Evolutionary conservation across 2,113 vertebrate genomes (phyloP).

Genomic region (Mystacornis crossleyi): DNA sequence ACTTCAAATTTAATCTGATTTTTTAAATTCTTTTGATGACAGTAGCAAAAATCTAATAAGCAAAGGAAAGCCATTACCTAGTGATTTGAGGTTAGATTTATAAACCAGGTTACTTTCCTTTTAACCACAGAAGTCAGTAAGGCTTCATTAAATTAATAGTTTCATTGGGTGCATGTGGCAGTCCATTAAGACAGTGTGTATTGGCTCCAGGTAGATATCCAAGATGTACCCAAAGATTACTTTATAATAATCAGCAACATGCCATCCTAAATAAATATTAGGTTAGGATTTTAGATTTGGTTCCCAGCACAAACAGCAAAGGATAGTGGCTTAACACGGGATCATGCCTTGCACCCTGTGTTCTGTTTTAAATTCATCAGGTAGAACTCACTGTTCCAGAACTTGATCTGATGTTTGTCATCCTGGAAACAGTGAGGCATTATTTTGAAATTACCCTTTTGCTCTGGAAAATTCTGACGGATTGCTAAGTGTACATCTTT

Average conservation of each 20-base stretch:
- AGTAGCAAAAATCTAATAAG: background rate
- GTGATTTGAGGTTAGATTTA: background rate
- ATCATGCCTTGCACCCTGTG: background rate
- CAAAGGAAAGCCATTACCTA: background rate
- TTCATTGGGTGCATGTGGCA: background rate
- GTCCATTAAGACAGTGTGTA: background rate
- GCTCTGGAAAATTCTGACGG: background rate
- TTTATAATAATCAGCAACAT: background rate
- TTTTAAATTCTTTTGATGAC: slow-evolving; percentile 14
- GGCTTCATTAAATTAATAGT: slow-evolving; percentile 44
- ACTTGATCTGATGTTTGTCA: background rate
- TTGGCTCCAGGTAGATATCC: slow-evolving; percentile 12
- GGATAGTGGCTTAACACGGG: background rate
- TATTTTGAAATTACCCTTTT: background rate
- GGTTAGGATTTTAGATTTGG: background rate
- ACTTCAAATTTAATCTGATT: background rate
- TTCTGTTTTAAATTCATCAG: background rate
- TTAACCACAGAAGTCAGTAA: background rate
- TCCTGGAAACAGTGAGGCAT: background rate
- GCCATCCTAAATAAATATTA: background rate
- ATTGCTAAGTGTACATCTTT: background rate
- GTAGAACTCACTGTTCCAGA: background rate
- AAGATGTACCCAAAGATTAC: slow-evolving; percentile 17
- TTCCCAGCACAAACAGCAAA: background rate
- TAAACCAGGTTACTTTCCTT: background rate